These are phyloP conservation scores for Phoebastria nigripes DNA, from an alignment of 2,797 vertebrate genomes.

Conservation along the genomic window DNA sequence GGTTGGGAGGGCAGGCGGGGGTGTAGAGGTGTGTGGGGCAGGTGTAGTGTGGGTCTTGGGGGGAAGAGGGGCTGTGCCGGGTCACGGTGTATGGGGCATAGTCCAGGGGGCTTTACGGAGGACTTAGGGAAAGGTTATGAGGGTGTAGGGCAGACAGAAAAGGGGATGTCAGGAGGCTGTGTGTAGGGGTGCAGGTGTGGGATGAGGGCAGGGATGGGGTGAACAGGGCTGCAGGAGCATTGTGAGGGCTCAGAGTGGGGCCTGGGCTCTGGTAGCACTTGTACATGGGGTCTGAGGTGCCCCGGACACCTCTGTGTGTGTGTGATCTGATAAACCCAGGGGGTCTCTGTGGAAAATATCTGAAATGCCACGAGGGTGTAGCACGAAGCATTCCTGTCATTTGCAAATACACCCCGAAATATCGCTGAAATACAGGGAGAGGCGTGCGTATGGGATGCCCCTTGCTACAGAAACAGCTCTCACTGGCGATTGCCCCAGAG, in stretches of 20 bases:
- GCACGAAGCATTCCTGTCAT: fast-evolving
- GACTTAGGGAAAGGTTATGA: too few relatives aligned
- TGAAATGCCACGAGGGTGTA: fast-evolving
- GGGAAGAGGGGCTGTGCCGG: fast-evolving
- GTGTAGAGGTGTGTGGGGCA: too few relatives aligned
- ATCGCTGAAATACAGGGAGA: background rate
- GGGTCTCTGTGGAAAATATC: background rate
- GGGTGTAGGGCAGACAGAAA: background rate
- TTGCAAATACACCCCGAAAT: background rate
- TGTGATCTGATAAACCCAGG: background rate
- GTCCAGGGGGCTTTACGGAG: fast-evolving
- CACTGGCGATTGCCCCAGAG: background rate
- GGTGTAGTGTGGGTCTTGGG: background rate
- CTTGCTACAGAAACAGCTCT: background rate
- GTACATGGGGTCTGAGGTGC: background rate
- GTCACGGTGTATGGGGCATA: fast-evolving
- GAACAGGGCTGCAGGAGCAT: background rate
- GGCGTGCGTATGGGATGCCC: fast-evolving
- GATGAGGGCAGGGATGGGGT: background rate
- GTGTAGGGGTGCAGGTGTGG: background rate
- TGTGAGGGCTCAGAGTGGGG: background rate
- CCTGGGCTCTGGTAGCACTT: background rate
- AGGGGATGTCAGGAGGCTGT: background rate
- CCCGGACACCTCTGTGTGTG: background rate
- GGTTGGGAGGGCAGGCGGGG: background rate